Conservation (phyloP, 2,113 vertebrate genomes). For the Panthera leo region DNA sequence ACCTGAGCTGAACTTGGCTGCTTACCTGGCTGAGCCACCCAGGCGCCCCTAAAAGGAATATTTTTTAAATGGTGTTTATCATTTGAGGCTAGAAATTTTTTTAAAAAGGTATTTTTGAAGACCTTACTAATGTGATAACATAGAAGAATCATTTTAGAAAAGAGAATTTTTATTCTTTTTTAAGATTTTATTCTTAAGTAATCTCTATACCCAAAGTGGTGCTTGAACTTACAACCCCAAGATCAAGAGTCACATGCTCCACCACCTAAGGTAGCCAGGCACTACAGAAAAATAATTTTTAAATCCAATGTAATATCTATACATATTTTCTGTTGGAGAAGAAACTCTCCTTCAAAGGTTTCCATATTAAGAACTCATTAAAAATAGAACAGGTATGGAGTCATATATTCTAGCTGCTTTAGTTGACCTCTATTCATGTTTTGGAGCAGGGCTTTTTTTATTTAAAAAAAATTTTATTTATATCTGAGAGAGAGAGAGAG, state of each 20-base stretch:
- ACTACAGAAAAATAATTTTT: background rate
- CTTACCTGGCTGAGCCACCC: too few relatives aligned
- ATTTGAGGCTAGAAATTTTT: background rate
- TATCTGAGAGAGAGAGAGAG: too few relatives aligned
- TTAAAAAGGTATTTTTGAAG: background rate
- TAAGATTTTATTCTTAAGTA: background rate
- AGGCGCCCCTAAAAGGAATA: background rate
- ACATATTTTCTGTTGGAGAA: background rate
- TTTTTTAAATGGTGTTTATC: background rate
- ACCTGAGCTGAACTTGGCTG: too few relatives aligned
- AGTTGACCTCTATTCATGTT: background rate
- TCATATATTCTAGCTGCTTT: background rate
- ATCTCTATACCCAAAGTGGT: background rate
- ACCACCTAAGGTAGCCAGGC: background rate
- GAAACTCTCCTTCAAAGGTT: background rate
- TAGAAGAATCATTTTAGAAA: constrained; percentile 3
- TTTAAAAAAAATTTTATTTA: too few relatives aligned
- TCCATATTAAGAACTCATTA: constrained; percentile 6
- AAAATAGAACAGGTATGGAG: background rate
- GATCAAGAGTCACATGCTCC: background rate
- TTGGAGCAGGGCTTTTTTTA: background rate
- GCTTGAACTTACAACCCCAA: background rate
- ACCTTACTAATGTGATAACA: background rate
- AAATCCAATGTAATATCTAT: background rate
- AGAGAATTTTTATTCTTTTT: background rate